Conservation (phyloP, 2,113 vertebrate species). For the Myotis yumanensis region DNA sequence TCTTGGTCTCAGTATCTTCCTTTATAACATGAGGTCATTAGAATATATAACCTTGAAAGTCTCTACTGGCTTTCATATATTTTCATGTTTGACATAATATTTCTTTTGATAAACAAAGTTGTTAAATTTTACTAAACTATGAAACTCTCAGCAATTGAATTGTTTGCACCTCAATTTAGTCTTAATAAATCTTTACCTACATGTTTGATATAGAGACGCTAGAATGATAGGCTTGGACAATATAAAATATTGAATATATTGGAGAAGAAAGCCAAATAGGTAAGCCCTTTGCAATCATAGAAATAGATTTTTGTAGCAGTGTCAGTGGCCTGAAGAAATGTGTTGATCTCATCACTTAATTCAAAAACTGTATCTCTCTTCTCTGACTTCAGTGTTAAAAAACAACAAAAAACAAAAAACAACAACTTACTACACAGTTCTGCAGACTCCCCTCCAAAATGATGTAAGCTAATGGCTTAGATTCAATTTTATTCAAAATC, state of each 20-base stretch:
- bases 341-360: neutral
- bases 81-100: slow-evolving; percentile 17
- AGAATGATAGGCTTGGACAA: neutral
- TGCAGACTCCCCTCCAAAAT: neutral
- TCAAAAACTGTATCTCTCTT: neutral
- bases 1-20: neutral
- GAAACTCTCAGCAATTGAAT: neutral
- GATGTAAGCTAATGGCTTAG: neutral
- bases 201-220: neutral
- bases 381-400: neutral
- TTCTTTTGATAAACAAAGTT: neutral
- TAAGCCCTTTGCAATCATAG: neutral
- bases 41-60: neutral
- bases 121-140: neutral
- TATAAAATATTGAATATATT: neutral
- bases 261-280: neutral
- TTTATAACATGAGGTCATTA: neutral
- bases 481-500: neutral
- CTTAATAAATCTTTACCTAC: neutral
- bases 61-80: slow-evolving; percentile 7
- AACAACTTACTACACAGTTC: neutral
- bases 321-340: neutral
- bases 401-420: neutral
- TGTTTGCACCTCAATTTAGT: neutral
- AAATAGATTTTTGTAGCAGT: neutral